These are phyloP conservation scores for Neosilurus mollespiculum DNA, from an alignment of 2,797 vertebrate species.

Conservation along the genomic window DNA sequence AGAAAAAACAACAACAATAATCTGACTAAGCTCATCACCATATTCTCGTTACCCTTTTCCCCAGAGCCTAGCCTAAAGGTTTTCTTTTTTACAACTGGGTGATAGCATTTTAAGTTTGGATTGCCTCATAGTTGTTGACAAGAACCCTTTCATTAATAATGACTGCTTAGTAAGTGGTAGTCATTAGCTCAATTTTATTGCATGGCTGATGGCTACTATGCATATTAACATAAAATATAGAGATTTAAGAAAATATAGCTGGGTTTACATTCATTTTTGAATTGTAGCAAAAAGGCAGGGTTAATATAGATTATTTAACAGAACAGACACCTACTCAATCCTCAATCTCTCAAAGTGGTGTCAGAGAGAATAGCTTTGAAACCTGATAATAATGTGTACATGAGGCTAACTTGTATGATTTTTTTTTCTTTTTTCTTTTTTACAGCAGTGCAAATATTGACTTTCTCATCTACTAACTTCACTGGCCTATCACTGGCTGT, in stretches of 20 bases:
- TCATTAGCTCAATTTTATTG: constrained; percentile 56
- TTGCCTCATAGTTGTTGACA: constrained; percentile 60
- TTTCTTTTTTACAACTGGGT: constrained; percentile 46
- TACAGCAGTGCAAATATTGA: constrained; percentile 41
- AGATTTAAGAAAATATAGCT: not conserved
- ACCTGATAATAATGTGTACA: not conserved
- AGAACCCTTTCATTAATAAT: constrained; percentile 49
- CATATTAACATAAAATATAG: constrained; percentile 41
- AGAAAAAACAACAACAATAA: constrained; percentile 11
- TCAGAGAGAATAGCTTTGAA: not conserved
- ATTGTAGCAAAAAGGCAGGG: constrained; percentile 19
- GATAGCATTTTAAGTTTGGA: constrained; percentile 50
- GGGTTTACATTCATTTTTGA: constrained; percentile 47
- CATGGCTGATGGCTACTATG: not conserved
- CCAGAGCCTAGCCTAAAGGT: constrained; percentile 16
- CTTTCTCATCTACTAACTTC: constrained; percentile 41
- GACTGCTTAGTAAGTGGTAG: constrained; percentile 40
- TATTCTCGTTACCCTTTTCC: not conserved
- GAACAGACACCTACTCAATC: constrained; percentile 47
- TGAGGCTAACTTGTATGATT: constrained; percentile 18
- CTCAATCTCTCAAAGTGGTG: constrained; percentile 45
- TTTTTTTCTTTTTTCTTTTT: constrained; percentile 37
- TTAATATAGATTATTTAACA: constrained; percentile 53
- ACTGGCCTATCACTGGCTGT: constrained; percentile 30
- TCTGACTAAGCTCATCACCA: constrained; percentile 13